Evolutionary conservation across 2,888 invertebrate genomes (phyloP).

Genomic region (Physocephala rufipes): DNA sequence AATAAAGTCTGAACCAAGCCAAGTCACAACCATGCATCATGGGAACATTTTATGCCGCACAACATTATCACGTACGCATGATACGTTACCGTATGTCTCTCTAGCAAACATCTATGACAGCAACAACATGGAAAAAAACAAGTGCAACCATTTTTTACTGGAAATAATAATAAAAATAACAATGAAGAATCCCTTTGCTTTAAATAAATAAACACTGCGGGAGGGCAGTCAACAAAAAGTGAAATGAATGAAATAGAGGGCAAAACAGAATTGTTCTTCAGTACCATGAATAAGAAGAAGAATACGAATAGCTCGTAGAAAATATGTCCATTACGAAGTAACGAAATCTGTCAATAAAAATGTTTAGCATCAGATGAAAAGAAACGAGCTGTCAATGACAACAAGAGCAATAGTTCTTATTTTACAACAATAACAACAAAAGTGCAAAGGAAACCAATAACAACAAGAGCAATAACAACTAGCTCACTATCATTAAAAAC

Average conservation of each 20-base stretch:
- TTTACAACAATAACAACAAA: background rate
- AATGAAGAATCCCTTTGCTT: too few relatives aligned
- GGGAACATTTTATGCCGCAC: conserved; percentile 3
- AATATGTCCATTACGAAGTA: background rate
- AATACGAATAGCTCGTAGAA: background rate
- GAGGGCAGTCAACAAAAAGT: too few relatives aligned
- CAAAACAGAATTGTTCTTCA: background rate
- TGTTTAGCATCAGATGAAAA: too few relatives aligned
- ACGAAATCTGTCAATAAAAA: too few relatives aligned
- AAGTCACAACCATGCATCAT: background rate
- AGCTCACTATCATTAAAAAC: background rate
- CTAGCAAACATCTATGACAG: too few relatives aligned
- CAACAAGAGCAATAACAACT: conserved; percentile 10
- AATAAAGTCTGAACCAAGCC: too few relatives aligned
- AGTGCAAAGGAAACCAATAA: background rate
- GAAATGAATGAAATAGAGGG: background rate
- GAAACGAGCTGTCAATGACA: too few relatives aligned
- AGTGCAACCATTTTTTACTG: too few relatives aligned
- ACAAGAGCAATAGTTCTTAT: too few relatives aligned
- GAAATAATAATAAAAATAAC: too few relatives aligned
- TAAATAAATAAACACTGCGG: too few relatives aligned
- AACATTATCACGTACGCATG: conserved; percentile 7
- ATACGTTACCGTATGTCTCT: background rate
- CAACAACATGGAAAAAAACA: too few relatives aligned
- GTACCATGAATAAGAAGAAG: background rate